These are phyloP conservation scores for Malthinus seriepunctatus DNA, from an alignment of 2,888 invertebrate genomes.

Conservation along the genomic window DNA sequence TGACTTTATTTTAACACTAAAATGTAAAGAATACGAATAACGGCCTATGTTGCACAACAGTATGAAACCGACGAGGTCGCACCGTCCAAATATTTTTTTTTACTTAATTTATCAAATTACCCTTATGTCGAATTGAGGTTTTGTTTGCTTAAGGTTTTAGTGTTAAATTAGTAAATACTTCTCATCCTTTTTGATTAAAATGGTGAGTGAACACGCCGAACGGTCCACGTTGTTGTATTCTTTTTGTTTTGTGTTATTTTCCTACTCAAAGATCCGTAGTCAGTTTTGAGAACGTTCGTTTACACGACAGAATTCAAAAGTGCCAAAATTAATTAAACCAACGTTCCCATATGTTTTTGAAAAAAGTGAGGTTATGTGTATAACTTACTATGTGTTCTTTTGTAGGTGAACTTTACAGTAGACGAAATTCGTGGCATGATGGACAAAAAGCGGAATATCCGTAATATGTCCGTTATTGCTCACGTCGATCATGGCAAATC, in stretches of 20 bases:
- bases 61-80: constrained; percentile 40
- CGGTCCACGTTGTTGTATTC: background rate
- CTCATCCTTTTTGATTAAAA: background rate
- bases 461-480: constrained; percentile 99
- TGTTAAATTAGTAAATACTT: background rate
- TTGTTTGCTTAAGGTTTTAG: background rate
- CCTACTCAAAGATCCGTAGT: background rate
- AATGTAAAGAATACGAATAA: background rate
- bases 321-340: too few relatives aligned
- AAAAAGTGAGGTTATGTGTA: constrained; percentile 24
- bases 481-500: constrained; percentile 99
- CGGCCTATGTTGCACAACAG: constrained; percentile 53
- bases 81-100: background rate
- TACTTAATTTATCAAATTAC: background rate
- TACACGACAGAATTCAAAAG: too few relatives aligned
- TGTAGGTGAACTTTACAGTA: constrained; percentile 99
- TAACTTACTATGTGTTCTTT: constrained; percentile 30
- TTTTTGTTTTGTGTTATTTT: background rate
- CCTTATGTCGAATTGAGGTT: background rate
- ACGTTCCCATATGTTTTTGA: background rate
- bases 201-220: background rate
- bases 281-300: too few relatives aligned
- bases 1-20: constrained; percentile 14
- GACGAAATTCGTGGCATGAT: constrained; percentile 99
- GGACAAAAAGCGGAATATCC: constrained; percentile 99